Base-by-base conservation (phyloP, 2,113 vertebrate genomes). In the Corythoichthys haematopterus region DNA sequence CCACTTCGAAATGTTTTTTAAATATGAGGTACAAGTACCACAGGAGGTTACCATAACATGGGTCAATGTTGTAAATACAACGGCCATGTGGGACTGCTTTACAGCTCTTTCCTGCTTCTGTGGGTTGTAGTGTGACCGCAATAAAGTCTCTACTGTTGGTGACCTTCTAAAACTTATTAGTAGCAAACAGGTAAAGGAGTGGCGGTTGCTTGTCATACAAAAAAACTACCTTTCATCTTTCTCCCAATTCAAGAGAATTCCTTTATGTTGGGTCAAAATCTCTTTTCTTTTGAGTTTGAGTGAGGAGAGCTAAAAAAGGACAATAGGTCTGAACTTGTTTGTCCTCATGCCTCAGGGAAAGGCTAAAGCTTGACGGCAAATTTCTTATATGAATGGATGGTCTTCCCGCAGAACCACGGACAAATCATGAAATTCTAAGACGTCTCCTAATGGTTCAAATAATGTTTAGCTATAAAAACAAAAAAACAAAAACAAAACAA, bases 31-130 rank as follows among this genome's bases (percentile, higher is more conserved):
- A 80, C 71, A 74, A 75, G 66, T 65, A 72, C 79, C 81, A 69
- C 53, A 74, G 87, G 84, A 82, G 83, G 83, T 84, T 86, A 85
- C 76, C 81, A 88, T 80, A 89, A 89, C 85, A 88, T 70, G 76
- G 75, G 61, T 80, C 79, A 76, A 63, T 77, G 80, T 83, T 80
- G 68, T 77, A 77, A 88, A 89, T 82, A 85, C 82, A 83, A 70
- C 36, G 68, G 69, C 88, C 89, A 90, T 89, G 87, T 90, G 89
- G 88, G 89, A 89, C 82, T 87, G 87, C 73, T 90, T 90, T 88
- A 78, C 67, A 59, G 68, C 75, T 73, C 56, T 78, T 91, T 88
- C 87, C 89, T 88, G 79, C 80, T 84, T 81, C 83, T 87, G 82
- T 85, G 75, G 71, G 52, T 71, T 84, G 47, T 63, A 71, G 80